Evolutionary conservation across 2,888 invertebrate species (phyloP).

Genomic region (Tetragonula carbonaria): DNA sequence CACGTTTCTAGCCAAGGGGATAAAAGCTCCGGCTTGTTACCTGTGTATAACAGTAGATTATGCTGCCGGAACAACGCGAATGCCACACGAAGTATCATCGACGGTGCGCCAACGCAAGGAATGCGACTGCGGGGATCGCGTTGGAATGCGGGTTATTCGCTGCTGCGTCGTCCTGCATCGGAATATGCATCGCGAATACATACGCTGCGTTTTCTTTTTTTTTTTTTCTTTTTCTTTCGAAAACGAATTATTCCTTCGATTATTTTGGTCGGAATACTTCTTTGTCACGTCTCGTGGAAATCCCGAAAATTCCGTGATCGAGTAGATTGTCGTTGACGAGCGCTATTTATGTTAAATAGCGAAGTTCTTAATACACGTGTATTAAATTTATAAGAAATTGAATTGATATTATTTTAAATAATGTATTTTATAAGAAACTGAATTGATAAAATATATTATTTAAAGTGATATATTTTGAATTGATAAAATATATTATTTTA

Average conservation of each 20-base stretch:
- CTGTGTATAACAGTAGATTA: constrained; percentile 39
- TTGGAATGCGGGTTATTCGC: constrained; percentile 61
- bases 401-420: too few relatives aligned
- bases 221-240: too few relatives aligned
- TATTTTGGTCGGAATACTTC: too few relatives aligned
- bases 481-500: too few relatives aligned
- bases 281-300: not conserved
- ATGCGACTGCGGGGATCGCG: constrained; percentile 60
- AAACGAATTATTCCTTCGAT: not conserved
- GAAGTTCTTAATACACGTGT: too few relatives aligned
- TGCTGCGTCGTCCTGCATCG: constrained; percentile 31
- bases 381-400: too few relatives aligned
- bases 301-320: too few relatives aligned
- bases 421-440: too few relatives aligned
- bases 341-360: too few relatives aligned
- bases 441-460: too few relatives aligned
- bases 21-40: constrained; percentile 18
- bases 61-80: constrained; percentile 33
- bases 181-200: constrained; percentile 44
- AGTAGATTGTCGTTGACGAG: too few relatives aligned
- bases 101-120: constrained; percentile 54
- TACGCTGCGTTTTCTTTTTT: constrained; percentile 15
- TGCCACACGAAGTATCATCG: constrained; percentile 51
- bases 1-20: constrained; percentile 3
- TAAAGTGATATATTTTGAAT: too few relatives aligned